Evolutionary conservation across 2,888 invertebrate genomes (phyloP).

Genomic region (Nomada fabriciana): DNA sequence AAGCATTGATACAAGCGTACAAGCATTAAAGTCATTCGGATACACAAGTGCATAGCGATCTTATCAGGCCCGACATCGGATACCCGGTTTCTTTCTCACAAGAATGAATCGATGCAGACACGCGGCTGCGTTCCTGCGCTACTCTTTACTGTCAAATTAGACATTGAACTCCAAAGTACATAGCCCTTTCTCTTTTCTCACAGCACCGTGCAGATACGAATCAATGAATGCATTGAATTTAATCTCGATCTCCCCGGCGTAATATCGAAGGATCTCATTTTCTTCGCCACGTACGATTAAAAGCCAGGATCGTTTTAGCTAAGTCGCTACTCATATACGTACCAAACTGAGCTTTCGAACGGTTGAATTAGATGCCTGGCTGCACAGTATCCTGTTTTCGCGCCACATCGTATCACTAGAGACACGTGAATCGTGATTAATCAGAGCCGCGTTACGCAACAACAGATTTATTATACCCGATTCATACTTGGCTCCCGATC

Average conservation of each 20-base stretch:
- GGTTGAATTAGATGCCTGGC: too few relatives aligned
- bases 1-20: slow-evolving; percentile 18
- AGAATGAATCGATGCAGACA: slow-evolving; percentile 36
- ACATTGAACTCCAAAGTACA: slow-evolving; percentile 27
- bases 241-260: slow-evolving; percentile 20
- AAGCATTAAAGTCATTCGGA: slow-evolving; percentile 26
- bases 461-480: too few relatives aligned
- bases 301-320: not conserved
- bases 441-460: too few relatives aligned
- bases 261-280: slow-evolving; percentile 41
- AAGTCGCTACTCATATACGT: not conserved
- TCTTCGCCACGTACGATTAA: not conserved
- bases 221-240: slow-evolving; percentile 14
- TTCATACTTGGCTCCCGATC: too few relatives aligned
- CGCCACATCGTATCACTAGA: too few relatives aligned
- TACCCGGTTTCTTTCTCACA: slow-evolving; percentile 22
- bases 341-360: too few relatives aligned
- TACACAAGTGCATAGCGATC: slow-evolving; percentile 23
- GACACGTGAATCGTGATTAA: too few relatives aligned
- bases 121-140: not conserved
- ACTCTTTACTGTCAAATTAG: slow-evolving; percentile 35
- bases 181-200: slow-evolving; percentile 24
- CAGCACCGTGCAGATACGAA: not conserved
- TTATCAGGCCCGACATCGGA: slow-evolving; percentile 33
- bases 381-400: too few relatives aligned